Percentiles rank a stretch among this genome's conserved stretches.
These are phyloP conservation scores for Hycleus cichorii DNA, from an alignment of 1,140 invertebrate genomes.

Conservation along the genomic window DNA sequence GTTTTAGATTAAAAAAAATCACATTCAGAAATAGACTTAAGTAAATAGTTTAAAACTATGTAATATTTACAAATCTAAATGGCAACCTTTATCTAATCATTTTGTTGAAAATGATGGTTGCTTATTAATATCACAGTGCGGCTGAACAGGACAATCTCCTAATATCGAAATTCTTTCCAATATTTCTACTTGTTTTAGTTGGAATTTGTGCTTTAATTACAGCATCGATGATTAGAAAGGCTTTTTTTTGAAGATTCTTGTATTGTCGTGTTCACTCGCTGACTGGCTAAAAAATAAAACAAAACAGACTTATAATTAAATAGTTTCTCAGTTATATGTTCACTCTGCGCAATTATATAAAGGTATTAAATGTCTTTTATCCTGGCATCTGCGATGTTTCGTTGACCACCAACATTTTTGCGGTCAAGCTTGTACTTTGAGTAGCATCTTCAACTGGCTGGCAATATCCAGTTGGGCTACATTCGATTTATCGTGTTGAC, in stretches of 20 bases:
- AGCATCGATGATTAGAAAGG: too few relatives aligned
- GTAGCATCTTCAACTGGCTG: slow-evolving; percentile 44
- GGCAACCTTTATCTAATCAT: background rate
- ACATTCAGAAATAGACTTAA: slow-evolving; percentile 36
- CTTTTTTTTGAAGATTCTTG: background rate
- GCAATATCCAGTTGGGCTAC: slow-evolving; percentile 33
- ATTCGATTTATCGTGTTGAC: background rate
- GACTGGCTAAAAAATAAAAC: slow-evolving; percentile 5
- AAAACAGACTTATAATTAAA: background rate
- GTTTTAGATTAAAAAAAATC: slow-evolving; percentile 35
- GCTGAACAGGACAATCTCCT: slow-evolving; percentile 37
- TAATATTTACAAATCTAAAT: slow-evolving; percentile 22
- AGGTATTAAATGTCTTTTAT: slow-evolving; percentile 26
- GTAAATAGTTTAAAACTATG: slow-evolving; percentile 28
- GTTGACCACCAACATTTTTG: background rate
- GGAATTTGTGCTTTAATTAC: too few relatives aligned
- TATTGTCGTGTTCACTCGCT: slow-evolving; percentile 43
- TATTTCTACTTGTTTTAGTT: background rate
- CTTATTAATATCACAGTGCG: slow-evolving; percentile 35
- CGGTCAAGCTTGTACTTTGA: slow-evolving; percentile 48
- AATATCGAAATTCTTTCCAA: background rate
- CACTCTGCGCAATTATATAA: slow-evolving; percentile 30
- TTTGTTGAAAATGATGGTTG: slow-evolving; percentile 17
- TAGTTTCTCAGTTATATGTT: slow-evolving; percentile 19
- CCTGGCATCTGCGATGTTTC: slow-evolving; percentile 6